These are phyloP conservation scores for Platypus cylindrus DNA, from an alignment of 2,888 invertebrate species.

Conservation along the genomic window DNA sequence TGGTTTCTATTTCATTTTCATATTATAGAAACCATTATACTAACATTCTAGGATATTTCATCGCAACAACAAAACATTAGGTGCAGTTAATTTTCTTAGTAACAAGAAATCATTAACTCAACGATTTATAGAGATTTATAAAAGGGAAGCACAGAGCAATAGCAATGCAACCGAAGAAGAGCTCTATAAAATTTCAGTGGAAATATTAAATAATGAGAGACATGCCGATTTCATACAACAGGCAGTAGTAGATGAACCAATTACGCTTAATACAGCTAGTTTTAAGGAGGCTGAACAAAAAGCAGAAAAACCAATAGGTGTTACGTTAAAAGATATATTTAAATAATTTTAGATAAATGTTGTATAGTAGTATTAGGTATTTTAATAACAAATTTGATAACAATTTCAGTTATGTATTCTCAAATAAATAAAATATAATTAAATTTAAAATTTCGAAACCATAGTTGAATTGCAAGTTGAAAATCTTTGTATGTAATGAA, in stretches of 20 bases:
- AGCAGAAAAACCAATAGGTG: slow-evolving; percentile 11
- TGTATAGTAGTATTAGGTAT: not conserved
- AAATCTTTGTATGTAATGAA: too few relatives aligned
- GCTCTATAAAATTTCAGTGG: slow-evolving; percentile 37
- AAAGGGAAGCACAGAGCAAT: slow-evolving; percentile 38
- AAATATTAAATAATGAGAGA: slow-evolving; percentile 32
- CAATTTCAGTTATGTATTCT: too few relatives aligned
- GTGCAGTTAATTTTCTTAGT: slow-evolving; percentile 40
- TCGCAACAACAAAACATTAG: slow-evolving; percentile 42
- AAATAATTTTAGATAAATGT: slow-evolving; percentile 1
- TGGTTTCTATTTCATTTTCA: not conserved
- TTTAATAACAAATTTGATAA: not conserved
- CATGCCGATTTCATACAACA: slow-evolving; percentile 8
- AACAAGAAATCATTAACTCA: slow-evolving; percentile 44
- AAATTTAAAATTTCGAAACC: too few relatives aligned
- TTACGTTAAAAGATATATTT: slow-evolving; percentile 29
- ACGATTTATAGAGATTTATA: slow-evolving; percentile 48
- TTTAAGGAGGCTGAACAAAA: slow-evolving; percentile 26
- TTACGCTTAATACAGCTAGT: slow-evolving; percentile 22
- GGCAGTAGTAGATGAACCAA: slow-evolving; percentile 17
- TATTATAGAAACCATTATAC: not conserved
- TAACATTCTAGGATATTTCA: slow-evolving; percentile 50
- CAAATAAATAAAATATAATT: too few relatives aligned
- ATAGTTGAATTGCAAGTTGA: too few relatives aligned
- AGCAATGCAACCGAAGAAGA: slow-evolving; percentile 42